Base-by-base conservation (phyloP, 2,888 invertebrate genomes). In the Chromoteleia sp. region DNA sequence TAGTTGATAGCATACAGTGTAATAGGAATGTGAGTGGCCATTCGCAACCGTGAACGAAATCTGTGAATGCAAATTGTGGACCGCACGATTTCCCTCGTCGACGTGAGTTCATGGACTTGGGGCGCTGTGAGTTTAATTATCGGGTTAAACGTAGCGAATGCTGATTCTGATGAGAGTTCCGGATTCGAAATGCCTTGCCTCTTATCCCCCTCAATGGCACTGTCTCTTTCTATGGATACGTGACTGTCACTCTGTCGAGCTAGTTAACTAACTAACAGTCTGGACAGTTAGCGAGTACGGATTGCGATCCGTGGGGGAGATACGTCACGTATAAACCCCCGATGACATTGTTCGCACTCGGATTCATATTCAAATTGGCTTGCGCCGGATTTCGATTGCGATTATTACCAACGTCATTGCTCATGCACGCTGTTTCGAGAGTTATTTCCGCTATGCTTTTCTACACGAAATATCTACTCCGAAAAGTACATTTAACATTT, bases 111-210 rank as follows among this genome's bases (percentile, higher is more conserved):
- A 68, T 54, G 73, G 82, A 77, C 81, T 83, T 73, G 84, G 71
- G 83, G 65, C 84, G 84, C 86, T 85, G 83, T 85, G 87, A 90
- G 89, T 90, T 90, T 90, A 90, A 90, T 90, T 90, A 90, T 90
- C 89, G 90, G 90, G 90, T 90, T 91, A 90, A 91, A 91, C 90
- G 90, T 91, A 91, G 89, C 90, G 90, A 90, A 87, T 87, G 89
- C 87, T 90, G 90, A 90, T 91, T 91, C 90, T 91, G 91, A 91
- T 91, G 91, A 91, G 90, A 90, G 91, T 91, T 91, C 91, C 91
- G 91, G 90, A 90, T 90, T 89, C 89, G 88, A 91, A n/a, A 90
- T 90, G 89, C 86, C 84, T 80, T 80, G 68, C 73, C 79, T 81
- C 86, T 86, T 85, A 86, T 68, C 74, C 75, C 75, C 71, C 56